A percentile compares a stretch with the other conserved stretches of the same genome.
Conservation (phyloP, 2,888 invertebrate species). For the Enchytraeus crypticus region DNA sequence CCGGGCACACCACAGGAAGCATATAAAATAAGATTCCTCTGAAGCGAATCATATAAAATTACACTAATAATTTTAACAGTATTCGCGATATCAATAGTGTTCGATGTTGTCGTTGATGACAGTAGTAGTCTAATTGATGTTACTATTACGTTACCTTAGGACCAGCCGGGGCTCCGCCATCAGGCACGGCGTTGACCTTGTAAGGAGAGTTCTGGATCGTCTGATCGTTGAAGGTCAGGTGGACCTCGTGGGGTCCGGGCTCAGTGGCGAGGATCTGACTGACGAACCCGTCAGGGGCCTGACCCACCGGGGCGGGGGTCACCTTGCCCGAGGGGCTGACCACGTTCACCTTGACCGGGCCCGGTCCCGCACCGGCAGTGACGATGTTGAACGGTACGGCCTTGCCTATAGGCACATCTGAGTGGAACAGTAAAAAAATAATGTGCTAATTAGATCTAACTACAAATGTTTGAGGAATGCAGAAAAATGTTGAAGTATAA, state of each 20-base stretch:
- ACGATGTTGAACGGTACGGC: conserved; percentile 48
- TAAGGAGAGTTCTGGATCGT: conserved; percentile 45
- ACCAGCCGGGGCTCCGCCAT: neutral
- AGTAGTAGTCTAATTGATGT: no score
- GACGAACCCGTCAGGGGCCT: conserved; percentile 61
- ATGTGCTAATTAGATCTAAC: no score
- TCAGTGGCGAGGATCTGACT: conserved; percentile 43
- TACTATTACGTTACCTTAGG: neutral
- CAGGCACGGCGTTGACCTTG: conserved; percentile 31
- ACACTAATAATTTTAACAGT: no score
- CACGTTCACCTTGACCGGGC: conserved; percentile 32
- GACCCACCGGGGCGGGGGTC: conserved; percentile 67
- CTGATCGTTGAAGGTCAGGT: conserved; percentile 42
- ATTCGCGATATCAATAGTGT: no score
- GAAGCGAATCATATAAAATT: no score
- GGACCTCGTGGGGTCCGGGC: conserved; percentile 47
- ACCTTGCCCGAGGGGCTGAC: conserved; percentile 45
- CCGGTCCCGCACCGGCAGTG: conserved; percentile 36
- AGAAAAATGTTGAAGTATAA: no score
- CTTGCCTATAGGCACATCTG: conserved; percentile 44
- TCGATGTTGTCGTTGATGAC: no score
- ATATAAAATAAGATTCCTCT: no score
- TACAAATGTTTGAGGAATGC: neutral
- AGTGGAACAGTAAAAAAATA: no score
- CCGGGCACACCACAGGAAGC: no score